Base-by-base conservation (phyloP, 23 tunicate species). In the Clavelina lepadiformis region DNA sequence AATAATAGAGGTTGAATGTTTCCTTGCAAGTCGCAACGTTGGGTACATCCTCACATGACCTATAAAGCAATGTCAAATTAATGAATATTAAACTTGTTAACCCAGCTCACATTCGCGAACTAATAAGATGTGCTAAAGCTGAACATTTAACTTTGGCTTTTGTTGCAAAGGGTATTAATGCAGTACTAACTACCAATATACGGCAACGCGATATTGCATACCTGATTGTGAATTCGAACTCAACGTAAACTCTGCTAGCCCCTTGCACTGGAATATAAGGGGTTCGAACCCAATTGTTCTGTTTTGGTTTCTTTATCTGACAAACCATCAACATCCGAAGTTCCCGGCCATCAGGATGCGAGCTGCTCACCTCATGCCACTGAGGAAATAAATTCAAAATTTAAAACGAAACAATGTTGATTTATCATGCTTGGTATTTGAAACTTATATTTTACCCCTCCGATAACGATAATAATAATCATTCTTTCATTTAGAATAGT, bases 221-320 rank as follows among this genome's bases (percentile, higher is more conserved):
- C 99, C 99, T 88, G 32, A 94, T 94, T 4, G 87, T 86, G 58
- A 94, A 94, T 64, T 86, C 99, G 28, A 94, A 76, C 52, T 94
- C 99, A 34, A 94, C 94, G 53, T 73, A 80, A 41, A 86, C 54
- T n/a, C 99, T 58, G 47, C 81, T 32, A 25, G 95, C 99, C 26
- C 86, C 89, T 36, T 65, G 56, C 32, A 82, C 83, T 53, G 56
- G 80, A 15, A 94, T 94, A 56, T 57, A 94, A 52, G 86, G 83
- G 25, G 99, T 73, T 57, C 99, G 74, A 3, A 86, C 58, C 99
- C 99, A 94, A 68, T 94, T 94, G 74, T 94, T 57, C 59, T 94
- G 85, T 22, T 86, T 65, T 26, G 75, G 65, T 25, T 65, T 64
- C 20, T 31, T 38, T 0, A 94, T 78, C 74, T 70, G 63, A 64